phyloP scores from a whole-genome alignment of 2,113 vertebrate species.

The Gymnocephalus cernua region DNA sequence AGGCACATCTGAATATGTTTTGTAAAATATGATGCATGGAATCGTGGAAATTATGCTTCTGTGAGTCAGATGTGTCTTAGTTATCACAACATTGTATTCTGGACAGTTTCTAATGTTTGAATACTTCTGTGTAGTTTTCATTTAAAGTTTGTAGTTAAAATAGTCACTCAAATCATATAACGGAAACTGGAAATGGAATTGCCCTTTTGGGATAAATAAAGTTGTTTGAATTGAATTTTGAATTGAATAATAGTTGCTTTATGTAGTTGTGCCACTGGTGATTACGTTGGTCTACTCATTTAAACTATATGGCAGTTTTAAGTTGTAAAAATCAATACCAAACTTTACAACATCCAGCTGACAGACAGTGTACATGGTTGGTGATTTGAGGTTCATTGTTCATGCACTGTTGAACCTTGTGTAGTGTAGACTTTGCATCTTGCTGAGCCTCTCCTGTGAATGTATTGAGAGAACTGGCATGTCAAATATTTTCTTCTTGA shows the following conservation, averaged over 20 bases:
- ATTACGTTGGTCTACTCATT: neutral
- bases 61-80: slow-evolving; percentile 8
- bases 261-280: neutral
- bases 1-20: slow-evolving; percentile 40
- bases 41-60: slow-evolving; percentile 24
- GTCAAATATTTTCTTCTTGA: slow-evolving; percentile 40
- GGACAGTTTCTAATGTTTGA: slow-evolving; percentile 10
- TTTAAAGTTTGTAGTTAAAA: neutral
- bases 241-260: neutral
- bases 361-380: slow-evolving; percentile 2
- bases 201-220: too few species aligned
- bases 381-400: slow-evolving; percentile 40
- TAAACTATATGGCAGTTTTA: neutral
- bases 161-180: neutral
- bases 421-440: slow-evolving; percentile 15
- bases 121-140: neutral
- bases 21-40: slow-evolving; percentile 45
- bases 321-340: slow-evolving; percentile 22
- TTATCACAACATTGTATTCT: slow-evolving; percentile 17
- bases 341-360: slow-evolving; percentile 4
- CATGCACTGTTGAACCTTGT: slow-evolving; percentile 36
- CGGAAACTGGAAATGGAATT: too few species aligned
- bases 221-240: too few species aligned
- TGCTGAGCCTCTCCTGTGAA: slow-evolving; percentile 24
- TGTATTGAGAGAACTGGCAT: slow-evolving; percentile 46